Conservation (phyloP, 2,113 vertebrate genomes). For the Dolichotis patagonum region DNA sequence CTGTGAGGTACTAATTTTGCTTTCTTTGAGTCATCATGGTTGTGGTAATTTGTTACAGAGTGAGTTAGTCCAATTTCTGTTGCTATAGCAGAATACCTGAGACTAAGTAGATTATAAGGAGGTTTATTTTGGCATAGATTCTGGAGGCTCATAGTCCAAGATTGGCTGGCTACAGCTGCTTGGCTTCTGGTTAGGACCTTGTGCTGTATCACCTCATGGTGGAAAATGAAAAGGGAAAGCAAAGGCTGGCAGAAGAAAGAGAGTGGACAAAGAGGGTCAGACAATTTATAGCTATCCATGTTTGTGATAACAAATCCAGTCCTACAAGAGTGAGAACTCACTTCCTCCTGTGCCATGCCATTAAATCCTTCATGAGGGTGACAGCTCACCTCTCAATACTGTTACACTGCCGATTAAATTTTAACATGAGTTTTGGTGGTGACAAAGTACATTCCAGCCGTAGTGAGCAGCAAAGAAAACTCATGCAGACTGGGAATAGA, state of each 20-base stretch:
- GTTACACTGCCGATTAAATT: not conserved
- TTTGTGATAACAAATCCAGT: not conserved
- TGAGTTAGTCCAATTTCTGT: not conserved
- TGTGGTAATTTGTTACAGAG: not conserved
- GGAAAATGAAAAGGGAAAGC: not conserved
- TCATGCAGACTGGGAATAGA: not conserved
- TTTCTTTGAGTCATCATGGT: not conserved
- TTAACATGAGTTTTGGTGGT: not conserved
- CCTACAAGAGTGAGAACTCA: not conserved
- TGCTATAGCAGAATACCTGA: not conserved
- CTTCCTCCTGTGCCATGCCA: not conserved
- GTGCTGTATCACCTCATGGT: not conserved
- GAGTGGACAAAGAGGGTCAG: not conserved
- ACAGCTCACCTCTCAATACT: not conserved
- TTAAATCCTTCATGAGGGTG: not conserved
- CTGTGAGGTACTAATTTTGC: not conserved
- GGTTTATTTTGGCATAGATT: not conserved
- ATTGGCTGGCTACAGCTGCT: not conserved
- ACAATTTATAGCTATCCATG: not conserved
- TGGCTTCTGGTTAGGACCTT: not conserved
- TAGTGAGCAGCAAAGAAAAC: not conserved
- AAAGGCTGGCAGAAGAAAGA: not conserved
- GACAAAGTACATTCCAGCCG: no score
- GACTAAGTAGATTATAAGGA: not conserved
- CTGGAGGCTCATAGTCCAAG: not conserved